phyloP scores from a whole-genome alignment of 2,797 vertebrate species.

The Tamandua tetradactyla region DNA sequence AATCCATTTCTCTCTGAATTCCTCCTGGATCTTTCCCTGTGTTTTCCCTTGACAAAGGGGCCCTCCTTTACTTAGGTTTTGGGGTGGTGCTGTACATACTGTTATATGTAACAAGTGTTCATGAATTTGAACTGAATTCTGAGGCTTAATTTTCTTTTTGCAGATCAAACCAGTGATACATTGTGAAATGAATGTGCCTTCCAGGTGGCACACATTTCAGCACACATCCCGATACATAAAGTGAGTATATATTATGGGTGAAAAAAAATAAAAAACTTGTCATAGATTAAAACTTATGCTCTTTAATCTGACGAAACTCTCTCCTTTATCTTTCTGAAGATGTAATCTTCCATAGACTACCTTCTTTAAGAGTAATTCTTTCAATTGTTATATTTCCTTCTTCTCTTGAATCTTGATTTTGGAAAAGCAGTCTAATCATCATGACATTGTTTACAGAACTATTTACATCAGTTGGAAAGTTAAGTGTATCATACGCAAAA shows the following conservation, averaged over 20 bases:
- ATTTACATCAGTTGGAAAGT: not conserved
- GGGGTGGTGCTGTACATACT: accelerated
- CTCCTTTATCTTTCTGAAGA: not conserved
- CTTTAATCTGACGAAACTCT: not conserved
- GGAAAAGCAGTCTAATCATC: not conserved
- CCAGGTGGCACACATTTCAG: conserved; percentile 86
- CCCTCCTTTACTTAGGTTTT: no score
- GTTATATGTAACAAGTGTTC: not conserved
- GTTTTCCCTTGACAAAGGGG: accelerated
- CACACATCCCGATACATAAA: conserved; percentile 86
- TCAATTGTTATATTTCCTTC: not conserved
- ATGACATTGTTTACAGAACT: accelerated
- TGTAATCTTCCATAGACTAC: accelerated
- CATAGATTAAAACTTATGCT: accelerated
- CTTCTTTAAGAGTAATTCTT: not conserved
- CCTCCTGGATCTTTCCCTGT: not conserved
- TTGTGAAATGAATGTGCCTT: conserved; percentile 86
- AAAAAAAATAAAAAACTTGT: accelerated
- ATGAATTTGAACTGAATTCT: not conserved
- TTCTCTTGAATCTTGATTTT: not conserved
- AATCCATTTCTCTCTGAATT: no score
- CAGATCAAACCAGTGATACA: conserved; percentile 90
- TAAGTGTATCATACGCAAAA: not conserved
- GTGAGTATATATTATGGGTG: conserved; percentile 80
- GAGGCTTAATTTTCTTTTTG: conserved; percentile 34